phyloP scores from a whole-genome alignment of 2,113 vertebrate species.

The Campylomormyrus tamandua region DNA sequence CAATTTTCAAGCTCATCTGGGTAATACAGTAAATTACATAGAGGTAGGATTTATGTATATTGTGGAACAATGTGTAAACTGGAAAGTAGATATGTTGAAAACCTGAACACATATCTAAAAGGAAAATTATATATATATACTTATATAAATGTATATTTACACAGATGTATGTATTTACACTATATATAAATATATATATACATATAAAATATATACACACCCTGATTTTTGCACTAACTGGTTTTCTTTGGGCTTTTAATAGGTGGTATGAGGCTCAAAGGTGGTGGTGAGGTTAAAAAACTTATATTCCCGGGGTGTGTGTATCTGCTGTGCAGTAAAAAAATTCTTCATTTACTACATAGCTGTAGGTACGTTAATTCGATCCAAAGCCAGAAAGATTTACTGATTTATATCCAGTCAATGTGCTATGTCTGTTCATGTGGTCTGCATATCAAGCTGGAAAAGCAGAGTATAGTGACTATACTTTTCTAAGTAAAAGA shows the following conservation, averaged over 20 bases:
- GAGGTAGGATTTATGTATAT: conserved; percentile 45
- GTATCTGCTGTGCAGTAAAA: neutral
- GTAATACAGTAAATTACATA: conserved; percentile 26
- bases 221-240: conserved; percentile 43
- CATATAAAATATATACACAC: conserved; percentile 26
- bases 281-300: conserved; percentile 17
- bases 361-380: conserved; percentile 27
- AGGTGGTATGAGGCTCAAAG: conserved; percentile 16
- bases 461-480: neutral
- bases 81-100: conserved; percentile 31
- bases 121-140: conserved; percentile 8
- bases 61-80: conserved; percentile 30
- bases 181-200: conserved; percentile 17
- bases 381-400: conserved; percentile 41
- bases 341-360: conserved; percentile 14
- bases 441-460: neutral
- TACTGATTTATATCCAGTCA: conserved; percentile 35
- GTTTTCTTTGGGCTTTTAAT: conserved; percentile 27
- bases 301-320: conserved; percentile 16
- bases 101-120: conserved; percentile 24
- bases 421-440: conserved; percentile 30
- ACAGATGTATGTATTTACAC: conserved; percentile 3
- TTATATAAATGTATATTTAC: conserved; percentile 27
- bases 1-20: neutral
- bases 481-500: neutral